Evolutionary conservation across 2,797 vertebrate genomes (phyloP), one percentile per base, ranked within the genome.

Genomic region (Champsocephalus esox): DNA sequence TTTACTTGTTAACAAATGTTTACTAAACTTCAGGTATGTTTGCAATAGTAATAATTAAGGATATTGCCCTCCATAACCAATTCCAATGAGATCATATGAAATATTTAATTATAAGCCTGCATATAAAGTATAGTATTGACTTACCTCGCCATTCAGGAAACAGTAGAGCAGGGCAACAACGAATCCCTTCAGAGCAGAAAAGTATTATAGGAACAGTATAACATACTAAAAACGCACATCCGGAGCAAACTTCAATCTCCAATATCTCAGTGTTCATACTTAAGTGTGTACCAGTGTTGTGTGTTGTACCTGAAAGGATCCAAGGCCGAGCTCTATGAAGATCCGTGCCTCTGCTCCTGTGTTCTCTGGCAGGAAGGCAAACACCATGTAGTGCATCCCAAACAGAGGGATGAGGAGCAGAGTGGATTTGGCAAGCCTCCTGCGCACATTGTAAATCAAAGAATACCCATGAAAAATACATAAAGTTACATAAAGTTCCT

Each of bases 351-450:
- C 90, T 38, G 91, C 83, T 66, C 96, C 96, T 0, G 95, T 96
- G 81, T 95, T 94, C 79, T 98, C 97, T 0, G 98, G 98, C 81
- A 99, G 96, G 88, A 98, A 97, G 76, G 95, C 97, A 5, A 99
- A 99, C 82, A 98, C 93, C 77, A 96, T 96, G 89, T 99, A 99
- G 89, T 99, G 98, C 77, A 97, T 96, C 64, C 98, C 98, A 17
- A 99, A 99, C 74, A 99, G 95, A 12, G 98, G 98, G 84, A 99
- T 99, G 82, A 99, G 95, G 24, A 99, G 96, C 78, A 99, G 91
- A 0, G 98, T 99, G 84, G 98, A 99, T 74, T 98, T 99, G 66
- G 98, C 95, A 88, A 99, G 90, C 80, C 97, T 95, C 96, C 98
- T 99, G 92, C 45, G 73, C 32, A 72, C 60, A 43, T 5, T 4